Base-by-base conservation (phyloP, 2,888 invertebrate genomes). In the Neoaliturus tenellus region DNA sequence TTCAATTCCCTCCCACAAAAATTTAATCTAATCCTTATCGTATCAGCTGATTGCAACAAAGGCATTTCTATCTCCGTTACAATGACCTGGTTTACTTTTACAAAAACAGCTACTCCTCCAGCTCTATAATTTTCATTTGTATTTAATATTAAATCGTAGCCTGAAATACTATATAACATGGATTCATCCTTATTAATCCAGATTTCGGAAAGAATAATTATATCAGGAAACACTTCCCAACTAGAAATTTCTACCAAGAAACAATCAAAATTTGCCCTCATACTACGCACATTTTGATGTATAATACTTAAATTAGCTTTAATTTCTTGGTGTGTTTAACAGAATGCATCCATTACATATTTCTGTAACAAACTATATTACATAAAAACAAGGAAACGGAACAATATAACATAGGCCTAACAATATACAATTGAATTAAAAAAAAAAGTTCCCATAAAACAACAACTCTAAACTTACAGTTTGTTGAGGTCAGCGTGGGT, bases 181-280 rank as follows among this genome's bases (percentile, higher is more conserved):
- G 67, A 3, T 31, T 67, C 67, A 5, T 31, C 28, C 2, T 31
- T 3, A 67, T 67, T 67, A 14, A 67, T 67, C 67, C 67, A 67
- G 5, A 67, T 67, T 31, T 67, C 67, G 6, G 67, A 33, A 31
- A 67, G 35, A 14, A 67, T 17, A 8, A 67, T 67, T 28, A 67
- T 33, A 67, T 67, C 31, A 14, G 28, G 67, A 35, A 10, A 10
- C 6, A 10, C 17, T 4, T 67, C 31, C 67, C 67, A 67, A 8
- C 12, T 31, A 10, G 67, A 67, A 31, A 67, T 33, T 31, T 31
- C 67, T n/a, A 33, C 67, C 14, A 67, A 0, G 31, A 67, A 67
- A 31, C n/a, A 31, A 35, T 67, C 67, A 67, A 67, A 67, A 14
- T 48, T 75, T 48, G 75, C 41, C 17, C 44, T 25, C 48, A 25